Evolutionary conservation across 2,888 invertebrate species (phyloP).

Genomic region (Arctia plantaginis): DNA sequence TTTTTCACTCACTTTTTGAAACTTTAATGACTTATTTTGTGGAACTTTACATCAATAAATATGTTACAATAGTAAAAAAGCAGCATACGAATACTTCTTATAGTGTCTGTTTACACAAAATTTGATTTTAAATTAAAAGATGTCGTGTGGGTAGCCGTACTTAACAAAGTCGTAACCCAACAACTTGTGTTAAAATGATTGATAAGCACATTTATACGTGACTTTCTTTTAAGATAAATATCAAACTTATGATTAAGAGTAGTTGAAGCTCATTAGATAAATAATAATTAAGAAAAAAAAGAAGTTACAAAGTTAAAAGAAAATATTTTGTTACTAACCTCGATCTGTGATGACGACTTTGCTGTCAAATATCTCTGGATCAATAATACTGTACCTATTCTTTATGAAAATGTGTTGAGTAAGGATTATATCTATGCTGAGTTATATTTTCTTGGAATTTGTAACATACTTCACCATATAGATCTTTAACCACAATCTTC

Average conservation of each 20-base stretch:
- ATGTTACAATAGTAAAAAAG: background rate
- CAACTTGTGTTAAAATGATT: background rate
- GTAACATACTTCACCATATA: background rate
- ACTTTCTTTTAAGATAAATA: background rate
- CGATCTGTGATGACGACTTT: background rate
- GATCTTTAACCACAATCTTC: background rate
- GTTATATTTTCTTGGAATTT: background rate
- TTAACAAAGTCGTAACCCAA: background rate
- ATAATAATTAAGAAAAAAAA: background rate
- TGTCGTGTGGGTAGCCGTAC: slow-evolving; percentile 11
- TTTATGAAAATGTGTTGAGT: slow-evolving; percentile 1
- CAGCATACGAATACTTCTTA: background rate
- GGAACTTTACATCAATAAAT: background rate
- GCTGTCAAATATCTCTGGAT: background rate
- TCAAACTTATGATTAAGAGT: background rate
- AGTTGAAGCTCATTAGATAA: background rate
- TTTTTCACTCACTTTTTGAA: slow-evolving; percentile 16
- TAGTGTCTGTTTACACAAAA: background rate
- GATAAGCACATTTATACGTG: no score
- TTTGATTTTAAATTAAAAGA: background rate
- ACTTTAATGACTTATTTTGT: background rate
- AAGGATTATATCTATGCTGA: background rate
- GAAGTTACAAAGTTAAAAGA: background rate
- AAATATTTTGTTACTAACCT: background rate
- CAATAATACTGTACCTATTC: background rate